Base-by-base conservation (phyloP, 2,888 invertebrate genomes). In the Capitulum mitella region DNA sequence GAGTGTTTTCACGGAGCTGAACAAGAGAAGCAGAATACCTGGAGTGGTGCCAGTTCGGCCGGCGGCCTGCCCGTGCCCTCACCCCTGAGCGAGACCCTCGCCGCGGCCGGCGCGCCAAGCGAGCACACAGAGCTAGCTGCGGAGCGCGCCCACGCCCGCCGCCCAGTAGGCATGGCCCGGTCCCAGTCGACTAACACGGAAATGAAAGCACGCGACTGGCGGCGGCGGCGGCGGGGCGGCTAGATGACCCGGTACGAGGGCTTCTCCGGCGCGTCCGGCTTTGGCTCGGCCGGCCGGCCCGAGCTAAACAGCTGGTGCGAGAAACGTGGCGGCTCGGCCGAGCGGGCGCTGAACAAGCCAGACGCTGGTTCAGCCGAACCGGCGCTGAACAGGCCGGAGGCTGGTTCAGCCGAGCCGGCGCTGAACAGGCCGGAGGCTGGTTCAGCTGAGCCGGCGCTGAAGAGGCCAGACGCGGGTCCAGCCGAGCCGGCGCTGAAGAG, bases 201-300 rank as follows among this genome's bases (percentile, higher is more conserved):
- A 70, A 40, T 70, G 70, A 70, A 70, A 70, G 70, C 70, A 70
- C 70, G 26, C 70, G 40, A 40, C 70, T 70, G 70, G 64, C 64
- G 34, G 64, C 64, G 70, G 64, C 64, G 34, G 64, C 64, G 26
- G 40, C 22, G 40, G 22, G 40, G 70, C 70, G 70, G 37, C 37
- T 70, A 70, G 34, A 70, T 70, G 26, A 70, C 70, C 37, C 70
- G 37, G 70, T 70, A 70, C 22, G 34, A 5, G 37, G 37, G 37
- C n/a, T 70, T 70, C 64, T 64, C 64, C 40, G 70, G 26, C 22
- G 70, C 40, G 70, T 70, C 70, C 6, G 70, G 70, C 70, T 70
- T 70, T 1, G 37, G 26, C 40, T 70, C 70, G 37, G 70, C 70
- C 26, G 70, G 70, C 70, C 70, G 70, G 70, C 70, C 70, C 29